Evolutionary conservation across 2,797 vertebrate species (phyloP), one percentile per base, ranked within the genome.

Genomic region (Mormyrops attenuatus): DNA sequence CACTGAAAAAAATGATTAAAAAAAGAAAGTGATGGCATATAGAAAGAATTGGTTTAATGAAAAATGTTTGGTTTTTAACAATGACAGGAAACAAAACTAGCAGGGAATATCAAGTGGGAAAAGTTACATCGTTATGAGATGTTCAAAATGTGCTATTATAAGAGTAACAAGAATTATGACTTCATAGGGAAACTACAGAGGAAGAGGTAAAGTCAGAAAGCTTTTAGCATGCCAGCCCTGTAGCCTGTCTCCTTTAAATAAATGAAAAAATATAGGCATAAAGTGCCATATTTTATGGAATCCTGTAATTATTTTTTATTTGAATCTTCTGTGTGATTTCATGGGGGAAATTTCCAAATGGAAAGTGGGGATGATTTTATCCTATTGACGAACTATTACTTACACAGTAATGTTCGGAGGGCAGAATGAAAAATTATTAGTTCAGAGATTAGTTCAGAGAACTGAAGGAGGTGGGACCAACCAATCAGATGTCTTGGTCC

Each of bases 1-100:
- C 89, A 85, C 49, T 52, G n/a, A 73, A 87, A 87, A 84, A 60
- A 60, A 66, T 63, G 34, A 63, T 41, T 22, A 88, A 88, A 80
- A 77, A 77, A 38, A 77, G 34, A 41, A 80, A 8, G 13, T 80
- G 73, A 41, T 2, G 1, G 22, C 63, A 73, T 50, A 38, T 38
- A 87, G 85, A 77, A 77, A 77, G 47, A 57, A 44, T 44, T 41
- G 17, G 17, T 44, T 80, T 80, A 20, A 88, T 53, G 88, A 50
- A 80, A 44, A 52, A 17, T 85, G 44, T 49, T 49, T 49, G 41
- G 82, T 85, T 52, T 85, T 52, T 85, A 88, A 88, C 50, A 38
- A 8, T 50, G 88, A 63, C 20, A 66, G 41, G 69, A 17, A 41
- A 15, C 66, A 73, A 73, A 73, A 44, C 73, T 41, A 80, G 38